A percentile compares a stretch with the other conserved stretches of the same genome.
phyloP scores from a whole-genome alignment of 2,797 vertebrate genomes.

The Anabas testudineus region DNA sequence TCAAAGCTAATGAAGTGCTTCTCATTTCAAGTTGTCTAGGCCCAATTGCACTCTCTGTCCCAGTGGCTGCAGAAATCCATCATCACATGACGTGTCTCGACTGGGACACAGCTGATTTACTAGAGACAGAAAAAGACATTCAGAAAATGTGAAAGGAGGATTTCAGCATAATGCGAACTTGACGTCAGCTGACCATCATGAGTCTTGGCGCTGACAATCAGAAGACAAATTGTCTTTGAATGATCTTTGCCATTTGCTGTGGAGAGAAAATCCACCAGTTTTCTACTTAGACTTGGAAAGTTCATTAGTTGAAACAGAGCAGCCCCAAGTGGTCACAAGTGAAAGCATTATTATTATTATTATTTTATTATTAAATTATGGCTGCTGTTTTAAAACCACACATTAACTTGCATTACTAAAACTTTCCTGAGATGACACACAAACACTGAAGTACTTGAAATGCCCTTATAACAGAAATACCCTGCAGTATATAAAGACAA shows the following conservation, averaged over 20 bases:
- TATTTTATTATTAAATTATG: not conserved
- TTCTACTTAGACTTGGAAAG: not conserved
- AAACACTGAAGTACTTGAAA: not conserved
- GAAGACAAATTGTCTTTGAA: constrained; percentile 7
- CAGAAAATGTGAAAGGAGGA: constrained; percentile 19
- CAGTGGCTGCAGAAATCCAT: constrained; percentile 35
- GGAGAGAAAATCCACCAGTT: not conserved
- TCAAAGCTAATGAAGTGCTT: constrained; percentile 47
- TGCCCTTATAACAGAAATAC: too few relatives aligned
- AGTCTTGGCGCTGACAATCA: constrained; percentile 1
- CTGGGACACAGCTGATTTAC: constrained; percentile 26
- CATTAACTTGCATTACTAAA: not conserved
- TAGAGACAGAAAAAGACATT: constrained; percentile 26
- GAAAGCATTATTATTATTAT: too few relatives aligned
- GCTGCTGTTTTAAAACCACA: not conserved
- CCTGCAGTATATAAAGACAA: too few relatives aligned
- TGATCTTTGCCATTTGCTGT: constrained; percentile 18
- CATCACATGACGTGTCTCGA: constrained; percentile 23
- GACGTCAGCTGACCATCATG: constrained; percentile 43
- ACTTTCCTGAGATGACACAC: not conserved
- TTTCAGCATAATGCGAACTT: constrained; percentile 13
- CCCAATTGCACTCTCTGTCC: constrained; percentile 21
- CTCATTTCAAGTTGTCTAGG: constrained; percentile 29
- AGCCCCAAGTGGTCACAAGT: constrained; percentile 52
- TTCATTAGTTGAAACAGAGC: constrained; percentile 32